phyloP scores from a whole-genome alignment of 35 echinoderm and acorn worm species.

The Eucidaris tribuloides region DNA sequence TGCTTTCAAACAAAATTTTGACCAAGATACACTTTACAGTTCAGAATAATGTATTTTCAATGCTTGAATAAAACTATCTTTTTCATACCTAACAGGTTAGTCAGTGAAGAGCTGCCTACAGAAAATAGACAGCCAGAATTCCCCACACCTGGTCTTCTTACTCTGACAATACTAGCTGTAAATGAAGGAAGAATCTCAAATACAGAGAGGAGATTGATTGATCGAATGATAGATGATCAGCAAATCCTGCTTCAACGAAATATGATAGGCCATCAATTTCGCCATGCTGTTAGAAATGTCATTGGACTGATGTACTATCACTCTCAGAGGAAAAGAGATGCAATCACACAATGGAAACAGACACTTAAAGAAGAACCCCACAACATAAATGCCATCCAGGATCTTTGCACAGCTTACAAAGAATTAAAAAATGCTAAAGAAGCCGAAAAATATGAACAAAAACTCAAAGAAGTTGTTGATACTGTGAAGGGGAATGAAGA shows the following conservation, averaged over 20 bases:
- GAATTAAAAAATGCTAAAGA: background rate
- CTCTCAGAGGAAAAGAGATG: background rate
- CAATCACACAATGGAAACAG: background rate
- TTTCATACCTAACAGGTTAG: no score
- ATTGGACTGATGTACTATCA: background rate
- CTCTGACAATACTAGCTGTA: background rate
- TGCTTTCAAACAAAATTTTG: no score
- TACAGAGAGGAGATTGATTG: background rate
- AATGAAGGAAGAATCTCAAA: background rate
- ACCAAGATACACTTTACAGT: no score
- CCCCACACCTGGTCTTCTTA: slow-evolving; percentile 3
- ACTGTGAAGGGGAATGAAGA: background rate
- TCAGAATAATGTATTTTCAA: no score
- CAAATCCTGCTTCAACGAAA: background rate
- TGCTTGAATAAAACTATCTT: no score
- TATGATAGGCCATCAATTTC: background rate
- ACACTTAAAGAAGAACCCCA: background rate
- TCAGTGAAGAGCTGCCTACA: no score
- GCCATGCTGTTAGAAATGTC: background rate
- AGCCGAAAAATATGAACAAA: background rate
- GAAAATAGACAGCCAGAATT: no score
- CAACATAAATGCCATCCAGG: background rate
- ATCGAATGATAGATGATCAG: background rate
- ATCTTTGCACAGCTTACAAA: background rate
- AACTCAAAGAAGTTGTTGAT: background rate